Conservation (phyloP, 2,797 vertebrate genomes). For the Anguilla megastoma region DNA sequence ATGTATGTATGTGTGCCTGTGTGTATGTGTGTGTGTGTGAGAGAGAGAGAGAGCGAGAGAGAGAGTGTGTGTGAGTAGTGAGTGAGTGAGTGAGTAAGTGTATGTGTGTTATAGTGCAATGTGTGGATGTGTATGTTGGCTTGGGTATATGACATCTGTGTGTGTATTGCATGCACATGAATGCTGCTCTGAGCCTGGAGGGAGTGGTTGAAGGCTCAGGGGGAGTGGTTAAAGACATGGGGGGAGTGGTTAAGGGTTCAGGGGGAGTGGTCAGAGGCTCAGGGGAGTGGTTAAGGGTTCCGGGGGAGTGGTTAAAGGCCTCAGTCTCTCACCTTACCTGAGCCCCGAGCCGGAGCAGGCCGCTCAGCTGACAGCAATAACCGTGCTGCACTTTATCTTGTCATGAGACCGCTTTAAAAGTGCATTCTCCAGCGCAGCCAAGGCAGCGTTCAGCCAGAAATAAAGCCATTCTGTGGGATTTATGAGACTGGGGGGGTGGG, state of each 20-base stretch:
- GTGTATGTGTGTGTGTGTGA: too few relatives aligned
- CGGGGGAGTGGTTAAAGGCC: background rate
- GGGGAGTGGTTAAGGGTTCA: background rate
- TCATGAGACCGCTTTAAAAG: constrained; percentile 24
- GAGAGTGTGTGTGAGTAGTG: too few relatives aligned
- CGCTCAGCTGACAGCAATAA: constrained; percentile 14
- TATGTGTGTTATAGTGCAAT: background rate
- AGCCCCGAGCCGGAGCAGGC: background rate
- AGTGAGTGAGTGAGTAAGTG: background rate
- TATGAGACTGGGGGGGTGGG: constrained; percentile 42
- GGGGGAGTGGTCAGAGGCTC: too few relatives aligned
- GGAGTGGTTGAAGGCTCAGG: background rate
- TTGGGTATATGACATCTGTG: background rate
- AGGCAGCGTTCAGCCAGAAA: constrained; percentile 58
- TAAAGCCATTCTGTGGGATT: constrained; percentile 67
- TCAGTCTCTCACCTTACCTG: constrained; percentile 1
- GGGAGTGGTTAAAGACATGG: background rate
- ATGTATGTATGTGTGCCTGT: background rate
- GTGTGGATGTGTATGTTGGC: background rate
- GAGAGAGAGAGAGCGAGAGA: too few relatives aligned
- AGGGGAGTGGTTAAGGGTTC: too few relatives aligned
- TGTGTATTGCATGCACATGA: background rate
- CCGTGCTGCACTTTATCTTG: background rate
- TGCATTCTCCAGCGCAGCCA: constrained; percentile 8
- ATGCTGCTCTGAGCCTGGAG: background rate